Conservation (phyloP, 2,888 invertebrate genomes). For the Polydrusus cervinus region DNA sequence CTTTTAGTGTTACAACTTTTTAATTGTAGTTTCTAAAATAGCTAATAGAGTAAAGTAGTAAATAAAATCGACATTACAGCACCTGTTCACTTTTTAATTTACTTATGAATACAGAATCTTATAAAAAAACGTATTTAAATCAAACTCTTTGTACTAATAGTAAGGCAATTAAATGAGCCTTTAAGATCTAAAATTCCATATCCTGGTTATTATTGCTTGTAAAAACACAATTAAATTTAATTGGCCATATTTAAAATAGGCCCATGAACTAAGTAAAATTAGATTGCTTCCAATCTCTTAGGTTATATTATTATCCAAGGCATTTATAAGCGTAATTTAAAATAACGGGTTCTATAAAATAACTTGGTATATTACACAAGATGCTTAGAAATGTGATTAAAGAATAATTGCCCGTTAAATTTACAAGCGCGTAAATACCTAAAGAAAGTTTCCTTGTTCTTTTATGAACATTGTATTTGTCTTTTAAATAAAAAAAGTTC, state of each 20-base stretch:
- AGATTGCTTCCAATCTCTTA: conserved; percentile 13
- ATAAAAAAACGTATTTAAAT: not conserved
- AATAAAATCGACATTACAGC: too few relatives aligned
- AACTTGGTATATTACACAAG: conserved; percentile 8
- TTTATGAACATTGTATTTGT: too few relatives aligned
- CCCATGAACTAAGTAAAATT: conserved; percentile 22
- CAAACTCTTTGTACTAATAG: not conserved
- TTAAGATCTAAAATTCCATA: conserved; percentile 6
- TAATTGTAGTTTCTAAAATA: too few relatives aligned
- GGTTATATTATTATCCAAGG: not conserved
- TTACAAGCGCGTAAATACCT: not conserved
- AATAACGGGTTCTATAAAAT: conserved; percentile 8
- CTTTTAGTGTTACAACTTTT: too few relatives aligned
- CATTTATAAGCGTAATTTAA: conserved; percentile 5
- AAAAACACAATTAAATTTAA: conserved; percentile 17
- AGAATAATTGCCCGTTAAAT: conserved; percentile 3
- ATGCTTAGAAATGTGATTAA: not conserved
- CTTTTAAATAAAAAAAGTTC: too few relatives aligned
- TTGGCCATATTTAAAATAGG: conserved; percentile 18
- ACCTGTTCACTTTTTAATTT: too few relatives aligned
- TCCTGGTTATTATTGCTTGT: conserved; percentile 5
- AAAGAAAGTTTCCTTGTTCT: too few relatives aligned
- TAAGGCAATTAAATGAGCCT: not conserved
- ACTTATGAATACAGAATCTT: too few relatives aligned
- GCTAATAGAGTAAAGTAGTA: too few relatives aligned